These are phyloP conservation scores for Adineta ricciae DNA, from an alignment of 2,888 invertebrate species.

Conservation along the genomic window DNA sequence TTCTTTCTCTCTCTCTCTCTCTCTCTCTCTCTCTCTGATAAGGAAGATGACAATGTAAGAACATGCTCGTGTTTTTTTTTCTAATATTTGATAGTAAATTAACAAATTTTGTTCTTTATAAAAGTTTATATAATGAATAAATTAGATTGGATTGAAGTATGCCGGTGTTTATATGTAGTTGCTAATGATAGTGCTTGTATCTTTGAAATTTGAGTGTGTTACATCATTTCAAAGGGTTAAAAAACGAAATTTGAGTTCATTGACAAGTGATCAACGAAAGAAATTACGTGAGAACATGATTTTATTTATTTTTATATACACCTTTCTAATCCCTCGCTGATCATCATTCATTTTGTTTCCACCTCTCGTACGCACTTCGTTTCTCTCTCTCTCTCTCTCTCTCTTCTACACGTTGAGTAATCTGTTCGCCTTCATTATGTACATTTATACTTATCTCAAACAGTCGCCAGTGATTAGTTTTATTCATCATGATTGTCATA, in stretches of 20 bases:
- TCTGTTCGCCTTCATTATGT: background rate
- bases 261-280: background rate
- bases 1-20: too few species aligned
- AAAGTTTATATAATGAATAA: background rate
- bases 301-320: background rate
- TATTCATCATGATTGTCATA: background rate
- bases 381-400: background rate
- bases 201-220: background rate
- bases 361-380: background rate
- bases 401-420: background rate
- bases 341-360: background rate
- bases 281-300: conserved; percentile 13
- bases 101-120: background rate
- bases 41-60: too few species aligned
- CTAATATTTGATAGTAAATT: background rate
- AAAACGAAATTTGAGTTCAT: conserved; percentile 1
- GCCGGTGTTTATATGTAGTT: too few species aligned
- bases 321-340: background rate
- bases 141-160: background rate
- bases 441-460: background rate
- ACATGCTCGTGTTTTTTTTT: background rate
- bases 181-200: too few species aligned
- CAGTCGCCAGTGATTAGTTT: background rate
- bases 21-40: too few species aligned
- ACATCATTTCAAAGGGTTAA: background rate